phyloP scores from a whole-genome alignment of 2,113 vertebrate genomes.

The Athene noctua region DNA sequence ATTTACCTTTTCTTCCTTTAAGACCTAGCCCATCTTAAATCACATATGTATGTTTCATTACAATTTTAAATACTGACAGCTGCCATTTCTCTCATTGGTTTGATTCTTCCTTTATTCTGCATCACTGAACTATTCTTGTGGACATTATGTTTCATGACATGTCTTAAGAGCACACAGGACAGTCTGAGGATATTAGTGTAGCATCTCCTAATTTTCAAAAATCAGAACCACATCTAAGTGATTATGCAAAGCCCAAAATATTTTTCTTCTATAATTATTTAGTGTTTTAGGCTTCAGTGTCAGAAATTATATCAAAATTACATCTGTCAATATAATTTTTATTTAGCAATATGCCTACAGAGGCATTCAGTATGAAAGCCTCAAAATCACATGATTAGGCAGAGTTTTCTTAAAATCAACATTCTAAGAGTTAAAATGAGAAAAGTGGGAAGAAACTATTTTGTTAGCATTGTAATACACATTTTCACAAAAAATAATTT shows the following conservation, averaged over 20 bases:
- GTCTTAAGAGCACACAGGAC: neutral
- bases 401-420: neutral
- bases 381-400: neutral
- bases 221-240: neutral
- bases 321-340: neutral
- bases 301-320: neutral
- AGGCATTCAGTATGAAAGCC: neutral
- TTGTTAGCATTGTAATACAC: neutral
- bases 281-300: neutral
- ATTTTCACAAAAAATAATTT: neutral
- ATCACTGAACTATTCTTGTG: neutral
- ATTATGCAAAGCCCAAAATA: neutral
- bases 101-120: neutral
- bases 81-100: constrained; percentile 11
- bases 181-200: neutral
- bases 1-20: neutral
- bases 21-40: neutral
- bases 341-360: neutral
- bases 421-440: neutral
- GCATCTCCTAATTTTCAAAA: neutral
- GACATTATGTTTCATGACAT: neutral
- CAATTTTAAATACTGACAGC: neutral
- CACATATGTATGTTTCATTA: neutral
- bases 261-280: neutral
- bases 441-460: neutral